Evolutionary conservation across 2,797 vertebrate genomes (phyloP), one percentile per base, ranked within the genome.

Genomic region (Mastacembelus armatus): DNA sequence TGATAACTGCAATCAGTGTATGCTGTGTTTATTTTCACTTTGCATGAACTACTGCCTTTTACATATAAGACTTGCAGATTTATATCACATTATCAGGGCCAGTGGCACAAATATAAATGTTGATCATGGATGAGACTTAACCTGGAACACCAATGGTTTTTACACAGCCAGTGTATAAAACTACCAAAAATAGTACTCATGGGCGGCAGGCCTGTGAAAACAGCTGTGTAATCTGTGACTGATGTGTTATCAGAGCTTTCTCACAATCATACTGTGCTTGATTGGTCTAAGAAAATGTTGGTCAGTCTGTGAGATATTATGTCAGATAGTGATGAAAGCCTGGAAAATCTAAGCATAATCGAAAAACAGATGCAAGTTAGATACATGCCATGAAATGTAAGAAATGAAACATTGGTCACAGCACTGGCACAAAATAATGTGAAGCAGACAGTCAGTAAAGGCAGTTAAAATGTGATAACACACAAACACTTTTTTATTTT

Each of bases 61-160:
- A 2, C 36, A 54, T 26, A 67, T 38, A 60, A 64, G 54, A 50
- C 33, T 24, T 52, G 11, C 11, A 60, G 36, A 76, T 75, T 39
- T 16, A 19, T n/a, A 32, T 24, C 22, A 15, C 35, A 33, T 30
- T 24, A n/a, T 14, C 3, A 0, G 7, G 32, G 6, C 29, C 15
- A 5, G 0, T 2, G 45, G 35, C 2, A 1, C 38, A 7, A 11
- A 12, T n/a, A 62, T 55, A 33, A 56, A 52, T 30, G 43, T 36
- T 71, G 22, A 42, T 24, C 18, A 3, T 18, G 5, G 24, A 8
- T 18, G 14, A 2, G 18, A 32, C 22, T 40, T 38, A 11, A 58
- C 68, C 22, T 16, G 4, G n/a, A 66, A 27, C 22, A 50, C 14
- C 16, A 21, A 40, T 38, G 29, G 18, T 35, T 63, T 55, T 2